Conservation (phyloP, 2,113 vertebrate species). For the Spheniscus mendiculus region DNA sequence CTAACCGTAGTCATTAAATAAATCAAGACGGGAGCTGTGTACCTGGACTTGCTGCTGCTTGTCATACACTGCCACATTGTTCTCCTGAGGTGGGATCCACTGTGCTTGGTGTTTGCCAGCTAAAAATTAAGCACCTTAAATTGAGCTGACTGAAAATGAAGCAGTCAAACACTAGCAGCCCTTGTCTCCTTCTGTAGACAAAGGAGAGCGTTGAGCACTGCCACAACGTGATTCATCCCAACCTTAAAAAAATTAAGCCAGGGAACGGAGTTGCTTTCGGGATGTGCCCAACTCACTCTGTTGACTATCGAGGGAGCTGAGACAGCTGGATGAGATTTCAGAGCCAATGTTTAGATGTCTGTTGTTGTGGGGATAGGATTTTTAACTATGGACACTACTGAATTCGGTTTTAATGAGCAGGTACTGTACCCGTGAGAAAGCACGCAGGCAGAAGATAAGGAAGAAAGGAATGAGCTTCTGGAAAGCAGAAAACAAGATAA, state of each 20-base stretch:
- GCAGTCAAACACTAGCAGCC: not conserved
- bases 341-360: not conserved
- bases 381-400: no score
- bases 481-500: no score
- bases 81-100: slow-evolving; percentile 47
- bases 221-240: not conserved
- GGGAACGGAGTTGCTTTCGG: not conserved
- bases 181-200: not conserved
- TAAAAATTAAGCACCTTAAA: slow-evolving; percentile 4
- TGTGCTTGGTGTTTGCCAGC: not conserved
- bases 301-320: not conserved
- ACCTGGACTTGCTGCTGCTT: slow-evolving; percentile 37
- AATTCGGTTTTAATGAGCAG: no score
- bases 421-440: no score
- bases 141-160: not conserved
- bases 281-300: not conserved
- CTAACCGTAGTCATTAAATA: not conserved
- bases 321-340: not conserved
- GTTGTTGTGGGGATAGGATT: no score
- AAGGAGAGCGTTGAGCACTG: not conserved
- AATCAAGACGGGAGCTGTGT: slow-evolving; percentile 3
- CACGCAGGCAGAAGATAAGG: no score
- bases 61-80: slow-evolving; percentile 6
- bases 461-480: no score
- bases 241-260: not conserved